Evolutionary conservation across 1,140 invertebrate species (phyloP).

Genomic region (Bilobella aurantiaca): DNA sequence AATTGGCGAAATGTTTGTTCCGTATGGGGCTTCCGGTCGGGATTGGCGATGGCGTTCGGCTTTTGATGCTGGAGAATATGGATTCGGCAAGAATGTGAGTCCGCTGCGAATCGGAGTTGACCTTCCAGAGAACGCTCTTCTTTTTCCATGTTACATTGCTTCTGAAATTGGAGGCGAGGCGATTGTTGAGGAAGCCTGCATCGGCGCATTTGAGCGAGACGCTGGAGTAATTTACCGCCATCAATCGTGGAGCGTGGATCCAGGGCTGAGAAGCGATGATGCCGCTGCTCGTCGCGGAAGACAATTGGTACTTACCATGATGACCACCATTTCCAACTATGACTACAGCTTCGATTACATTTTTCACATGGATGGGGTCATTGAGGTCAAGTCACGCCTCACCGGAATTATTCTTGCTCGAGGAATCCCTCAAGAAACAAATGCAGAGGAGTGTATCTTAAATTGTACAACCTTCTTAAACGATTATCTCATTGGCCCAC

Average conservation of each 20-base stretch:
- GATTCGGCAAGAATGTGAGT: too few relatives aligned
- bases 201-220: neutral
- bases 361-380: slow-evolving; percentile 17
- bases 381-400: neutral
- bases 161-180: neutral
- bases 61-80: too few relatives aligned
- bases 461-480: neutral
- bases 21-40: too few relatives aligned
- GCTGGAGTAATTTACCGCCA: neutral
- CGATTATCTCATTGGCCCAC: slow-evolving; percentile 3
- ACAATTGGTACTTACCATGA: slow-evolving; percentile 9
- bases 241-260: neutral
- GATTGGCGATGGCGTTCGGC: too few relatives aligned
- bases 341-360: slow-evolving; percentile 22
- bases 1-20: too few relatives aligned
- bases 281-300: neutral
- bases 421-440: neutral
- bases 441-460: neutral
- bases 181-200: neutral
- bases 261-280: slow-evolving; percentile 3
- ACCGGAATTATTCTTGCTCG: slow-evolving; percentile 1
- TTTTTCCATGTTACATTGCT: neutral
- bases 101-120: neutral
- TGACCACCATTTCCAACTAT: slow-evolving; percentile 20
- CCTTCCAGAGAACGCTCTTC: neutral